Conservation (phyloP, 1,140 invertebrate genomes). For the Atta texana region DNA sequence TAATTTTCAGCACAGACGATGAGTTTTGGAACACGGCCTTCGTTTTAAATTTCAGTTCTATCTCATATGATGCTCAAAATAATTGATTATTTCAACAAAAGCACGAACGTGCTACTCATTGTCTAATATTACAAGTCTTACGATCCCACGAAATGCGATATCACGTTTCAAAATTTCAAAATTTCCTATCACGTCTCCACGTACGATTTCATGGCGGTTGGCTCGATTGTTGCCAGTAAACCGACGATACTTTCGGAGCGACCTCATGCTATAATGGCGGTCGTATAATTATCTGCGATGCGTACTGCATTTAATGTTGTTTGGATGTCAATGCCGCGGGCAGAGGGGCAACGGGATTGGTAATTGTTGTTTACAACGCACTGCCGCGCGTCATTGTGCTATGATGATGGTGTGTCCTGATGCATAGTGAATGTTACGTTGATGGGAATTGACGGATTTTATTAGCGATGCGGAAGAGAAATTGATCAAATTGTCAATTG, state of each 20-base stretch:
- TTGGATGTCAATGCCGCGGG: slow-evolving; percentile 36
- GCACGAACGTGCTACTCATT: neutral
- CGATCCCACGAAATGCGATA: neutral
- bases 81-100: slow-evolving; percentile 1
- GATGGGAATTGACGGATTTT: slow-evolving; percentile 47
- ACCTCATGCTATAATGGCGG: slow-evolving; percentile 36
- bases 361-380: slow-evolving; percentile 61
- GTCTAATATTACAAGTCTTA: slow-evolving; percentile 2
- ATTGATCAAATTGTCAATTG: slow-evolving; percentile 45
- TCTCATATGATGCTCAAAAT: neutral
- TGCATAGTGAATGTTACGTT: neutral
- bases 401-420: slow-evolving; percentile 7
- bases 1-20: no score
- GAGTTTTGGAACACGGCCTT: neutral
- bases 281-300: slow-evolving; percentile 48
- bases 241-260: slow-evolving; percentile 26
- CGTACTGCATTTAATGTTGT: slow-evolving; percentile 53
- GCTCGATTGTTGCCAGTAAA: slow-evolving; percentile 12
- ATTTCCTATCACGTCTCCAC: slow-evolving; percentile 27
- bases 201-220: slow-evolving; percentile 26
- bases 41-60: neutral
- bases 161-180: neutral
- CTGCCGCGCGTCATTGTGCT: slow-evolving; percentile 37
- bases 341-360: slow-evolving; percentile 15
- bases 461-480: slow-evolving; percentile 33